Base-by-base conservation (phyloP, 2,888 invertebrate species). In the Agrotis ipsilon region DNA sequence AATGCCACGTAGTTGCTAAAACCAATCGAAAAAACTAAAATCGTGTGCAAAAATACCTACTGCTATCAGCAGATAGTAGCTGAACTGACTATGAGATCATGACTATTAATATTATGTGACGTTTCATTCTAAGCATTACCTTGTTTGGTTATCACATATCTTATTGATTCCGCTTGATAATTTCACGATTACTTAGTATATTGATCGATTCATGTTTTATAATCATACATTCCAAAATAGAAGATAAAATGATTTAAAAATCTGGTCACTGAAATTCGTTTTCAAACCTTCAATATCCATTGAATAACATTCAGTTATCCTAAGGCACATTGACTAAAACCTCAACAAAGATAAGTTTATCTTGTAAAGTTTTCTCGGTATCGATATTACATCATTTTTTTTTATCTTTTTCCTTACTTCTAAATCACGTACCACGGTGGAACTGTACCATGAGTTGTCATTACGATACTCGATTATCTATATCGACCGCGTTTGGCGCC, bases 21-120 rank as follows among this genome's bases (percentile, higher is more conserved):
- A 1, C 21, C 21, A 43, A 32, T 9, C 13, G 11, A 51, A 21
- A 13, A 0, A 72, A 7, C 2, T 14, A 3, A 46, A 75, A 51
- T 46, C 75, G 75, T 72, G 72, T 72, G 75, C 75, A 75, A 72
- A 72, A 57, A 7, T 57, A n/a, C n/a, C n/a, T n/a, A n/a, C n/a
- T 45, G 24, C n/a, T 65, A 65, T 72, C 66, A 75, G 18, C 21
- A 62, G 32, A 72, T 71, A 19, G 14, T 21, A 48, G 0, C 46
- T 46, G 14, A 54, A 45, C 24, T 57, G 49, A 46, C 49, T 32
- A 55, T 75, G 49, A 24, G 19, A 65, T 65, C 66, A 65, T 13
- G 5, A 24, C 55, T 57, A 57, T 19, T 45, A 32, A 46, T 72
- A 21, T 19, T 7, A 14, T 0, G 32, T 72, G 48, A 24, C 27